Percentiles rank a stretch among this genome's conserved stretches.
Evolutionary conservation across 2,113 vertebrate genomes (phyloP).

Genomic region (Anhinga rufa): DNA sequence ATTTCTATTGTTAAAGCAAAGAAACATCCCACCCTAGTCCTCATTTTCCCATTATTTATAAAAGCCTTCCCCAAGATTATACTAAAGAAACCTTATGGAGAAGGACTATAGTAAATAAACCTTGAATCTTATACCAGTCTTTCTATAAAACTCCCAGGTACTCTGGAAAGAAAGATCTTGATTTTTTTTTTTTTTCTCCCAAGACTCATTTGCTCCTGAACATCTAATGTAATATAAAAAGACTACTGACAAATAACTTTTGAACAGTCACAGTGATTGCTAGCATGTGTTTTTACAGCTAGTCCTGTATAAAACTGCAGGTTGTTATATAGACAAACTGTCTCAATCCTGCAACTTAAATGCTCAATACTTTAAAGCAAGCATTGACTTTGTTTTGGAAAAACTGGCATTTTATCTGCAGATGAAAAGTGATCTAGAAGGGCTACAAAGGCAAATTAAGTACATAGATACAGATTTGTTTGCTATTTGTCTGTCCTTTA

Average conservation of each 20-base stretch:
- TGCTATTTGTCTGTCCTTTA: not conserved
- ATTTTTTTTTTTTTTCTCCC: not conserved
- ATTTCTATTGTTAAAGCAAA: not conserved
- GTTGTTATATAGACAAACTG: not conserved
- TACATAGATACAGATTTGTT: not conserved
- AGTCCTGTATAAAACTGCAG: not conserved
- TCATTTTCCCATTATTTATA: not conserved
- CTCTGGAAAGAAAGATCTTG: not conserved
- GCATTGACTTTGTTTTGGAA: not conserved
- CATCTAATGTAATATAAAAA: not conserved
- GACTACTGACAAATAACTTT: not conserved
- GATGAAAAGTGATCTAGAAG: not conserved
- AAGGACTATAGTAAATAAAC: not conserved
- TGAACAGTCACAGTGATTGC: not conserved
- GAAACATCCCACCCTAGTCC: not conserved
- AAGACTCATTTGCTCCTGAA: not conserved
- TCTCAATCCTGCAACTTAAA: not conserved
- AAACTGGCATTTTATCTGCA: not conserved
- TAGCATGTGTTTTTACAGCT: not conserved
- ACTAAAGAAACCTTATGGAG: not conserved
- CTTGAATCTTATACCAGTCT: not conserved
- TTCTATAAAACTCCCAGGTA: not conserved
- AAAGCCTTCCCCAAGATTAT: not conserved
- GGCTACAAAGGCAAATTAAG: not conserved
- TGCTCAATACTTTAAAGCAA: not conserved